Evolutionary conservation across 1,140 invertebrate genomes (phyloP).

Genomic region (Lordiphosa clarofinis): DNA sequence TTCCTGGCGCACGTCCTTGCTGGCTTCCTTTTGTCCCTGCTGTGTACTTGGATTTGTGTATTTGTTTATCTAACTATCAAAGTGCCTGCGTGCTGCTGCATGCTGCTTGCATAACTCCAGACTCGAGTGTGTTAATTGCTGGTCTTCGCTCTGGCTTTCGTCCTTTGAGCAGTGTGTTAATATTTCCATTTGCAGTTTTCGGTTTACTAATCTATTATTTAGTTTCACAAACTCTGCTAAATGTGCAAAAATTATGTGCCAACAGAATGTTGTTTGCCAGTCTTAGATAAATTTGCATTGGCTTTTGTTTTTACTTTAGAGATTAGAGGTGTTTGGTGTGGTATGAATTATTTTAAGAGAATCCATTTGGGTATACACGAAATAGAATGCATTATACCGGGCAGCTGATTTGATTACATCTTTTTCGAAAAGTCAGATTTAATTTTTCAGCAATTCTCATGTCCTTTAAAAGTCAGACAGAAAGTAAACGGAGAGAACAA

Average conservation of each 20-base stretch:
- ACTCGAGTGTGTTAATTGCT: constrained; percentile 53
- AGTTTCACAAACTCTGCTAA: constrained; percentile 26
- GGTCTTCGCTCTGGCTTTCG: not conserved
- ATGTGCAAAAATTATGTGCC: constrained; percentile 27
- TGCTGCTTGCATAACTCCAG: constrained; percentile 39
- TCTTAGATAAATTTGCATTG: constrained; percentile 17
- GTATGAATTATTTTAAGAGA: no score
- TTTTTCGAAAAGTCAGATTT: no score
- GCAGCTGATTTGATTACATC: no score
- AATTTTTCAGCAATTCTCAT: no score
- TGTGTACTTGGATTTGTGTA: constrained; percentile 17
- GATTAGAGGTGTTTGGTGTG: constrained; percentile 15
- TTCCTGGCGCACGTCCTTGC: constrained; percentile 42
- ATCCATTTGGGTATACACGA: not conserved
- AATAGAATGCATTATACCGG: not conserved
- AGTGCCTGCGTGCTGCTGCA: constrained; percentile 38
- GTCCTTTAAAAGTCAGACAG: no score
- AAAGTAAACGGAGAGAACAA: no score
- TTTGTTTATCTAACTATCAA: constrained; percentile 55
- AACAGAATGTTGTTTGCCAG: not conserved
- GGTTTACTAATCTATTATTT: constrained; percentile 25
- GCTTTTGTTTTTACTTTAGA: constrained; percentile 16
- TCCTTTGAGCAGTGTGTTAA: constrained; percentile 31
- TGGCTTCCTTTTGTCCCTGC: constrained; percentile 27
- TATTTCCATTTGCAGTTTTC: constrained; percentile 30